These are phyloP conservation scores for Synaphobranchus kaupii DNA, from an alignment of 2,797 vertebrate species.

Conservation along the genomic window DNA sequence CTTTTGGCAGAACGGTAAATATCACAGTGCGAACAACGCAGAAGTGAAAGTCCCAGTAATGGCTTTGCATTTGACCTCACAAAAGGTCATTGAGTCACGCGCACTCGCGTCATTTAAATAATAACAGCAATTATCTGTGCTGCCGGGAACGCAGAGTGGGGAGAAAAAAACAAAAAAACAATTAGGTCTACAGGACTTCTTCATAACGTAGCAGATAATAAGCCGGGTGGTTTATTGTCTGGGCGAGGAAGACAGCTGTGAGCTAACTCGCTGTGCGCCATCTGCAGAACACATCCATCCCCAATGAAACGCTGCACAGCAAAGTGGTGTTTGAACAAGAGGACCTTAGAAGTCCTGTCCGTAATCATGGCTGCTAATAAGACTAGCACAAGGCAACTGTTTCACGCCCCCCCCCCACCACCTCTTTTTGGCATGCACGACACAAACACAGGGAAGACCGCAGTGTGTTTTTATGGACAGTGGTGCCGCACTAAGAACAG, in stretches of 20 bases:
- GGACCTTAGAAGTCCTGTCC: background rate
- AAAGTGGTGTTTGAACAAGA: background rate
- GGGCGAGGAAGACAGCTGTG: slow-evolving; percentile 61
- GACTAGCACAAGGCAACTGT: background rate
- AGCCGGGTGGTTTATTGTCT: slow-evolving; percentile 53
- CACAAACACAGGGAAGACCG: background rate
- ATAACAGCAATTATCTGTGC: slow-evolving; percentile 72
- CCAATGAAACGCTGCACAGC: background rate
- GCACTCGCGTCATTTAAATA: slow-evolving; percentile 71
- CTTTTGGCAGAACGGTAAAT: slow-evolving; percentile 24
- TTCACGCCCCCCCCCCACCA: background rate
- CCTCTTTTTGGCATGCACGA: background rate
- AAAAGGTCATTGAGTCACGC: slow-evolving; percentile 72
- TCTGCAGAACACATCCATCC: background rate
- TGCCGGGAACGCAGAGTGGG: slow-evolving; percentile 53
- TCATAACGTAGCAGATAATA: slow-evolving; percentile 66
- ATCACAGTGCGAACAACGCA: slow-evolving; percentile 52
- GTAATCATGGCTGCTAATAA: slow-evolving; percentile 2
- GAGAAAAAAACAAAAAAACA: slow-evolving; percentile 65
- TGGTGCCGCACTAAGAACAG: background rate
- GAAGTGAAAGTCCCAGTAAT: slow-evolving; percentile 64
- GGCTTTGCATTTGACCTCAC: slow-evolving; percentile 73
- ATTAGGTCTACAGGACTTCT: slow-evolving; percentile 58
- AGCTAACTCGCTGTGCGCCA: slow-evolving; percentile 52
- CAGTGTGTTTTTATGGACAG: background rate